phyloP scores from a whole-genome alignment of 2,113 vertebrate genomes.

The Corythaixoides concolor region DNA sequence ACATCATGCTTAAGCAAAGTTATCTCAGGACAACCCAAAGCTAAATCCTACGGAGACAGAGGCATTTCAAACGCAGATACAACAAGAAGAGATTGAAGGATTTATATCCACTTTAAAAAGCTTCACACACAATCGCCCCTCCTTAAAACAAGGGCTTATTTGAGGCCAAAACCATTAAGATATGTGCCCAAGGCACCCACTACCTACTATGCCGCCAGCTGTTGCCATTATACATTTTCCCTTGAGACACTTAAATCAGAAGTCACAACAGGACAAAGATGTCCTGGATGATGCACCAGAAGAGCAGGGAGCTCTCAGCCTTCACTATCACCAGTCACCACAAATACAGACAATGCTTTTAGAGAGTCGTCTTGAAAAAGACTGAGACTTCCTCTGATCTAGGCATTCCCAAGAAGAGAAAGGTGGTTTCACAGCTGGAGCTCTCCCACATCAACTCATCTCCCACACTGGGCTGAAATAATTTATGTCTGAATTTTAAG shows the following conservation, averaged over 20 bases:
- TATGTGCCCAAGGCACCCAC: neutral
- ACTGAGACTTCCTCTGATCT: neutral
- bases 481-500: neutral
- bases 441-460: neutral
- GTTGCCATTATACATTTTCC: neutral
- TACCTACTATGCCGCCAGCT: neutral
- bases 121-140: accelerated
- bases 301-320: neutral
- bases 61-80: neutral
- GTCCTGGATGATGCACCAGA: neutral
- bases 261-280: neutral
- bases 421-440: neutral
- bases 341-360: neutral
- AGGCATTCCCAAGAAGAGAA: neutral
- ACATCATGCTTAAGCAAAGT: neutral
- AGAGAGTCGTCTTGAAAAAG: neutral
- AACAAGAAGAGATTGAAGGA: neutral
- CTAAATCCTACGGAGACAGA: neutral
- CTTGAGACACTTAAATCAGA: neutral
- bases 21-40: neutral
- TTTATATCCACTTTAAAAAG: neutral
- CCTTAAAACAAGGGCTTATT: neutral
- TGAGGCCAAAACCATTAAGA: neutral
- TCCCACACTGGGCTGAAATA: neutral
- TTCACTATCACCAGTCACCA: neutral